These are phyloP conservation scores for Muraenolepis orangiensis DNA, from an alignment of 2,797 vertebrate species.

Conservation along the genomic window DNA sequence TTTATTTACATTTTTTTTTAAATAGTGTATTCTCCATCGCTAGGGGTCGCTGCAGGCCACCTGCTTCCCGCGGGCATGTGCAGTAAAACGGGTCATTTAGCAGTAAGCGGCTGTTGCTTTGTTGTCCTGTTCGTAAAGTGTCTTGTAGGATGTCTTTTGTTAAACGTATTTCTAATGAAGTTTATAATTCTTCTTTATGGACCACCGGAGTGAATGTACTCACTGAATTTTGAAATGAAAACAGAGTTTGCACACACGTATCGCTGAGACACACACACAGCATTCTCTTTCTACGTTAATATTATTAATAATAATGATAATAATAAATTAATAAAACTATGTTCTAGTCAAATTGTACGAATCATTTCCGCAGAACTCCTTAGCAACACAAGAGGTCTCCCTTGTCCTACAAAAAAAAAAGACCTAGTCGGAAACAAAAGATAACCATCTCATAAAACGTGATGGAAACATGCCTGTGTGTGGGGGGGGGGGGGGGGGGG, in stretches of 20 bases:
- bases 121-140: background rate
- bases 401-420: conserved; percentile 20
- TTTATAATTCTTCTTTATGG: conserved; percentile 10
- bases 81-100: too few relatives aligned
- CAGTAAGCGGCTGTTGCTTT: too few relatives aligned
- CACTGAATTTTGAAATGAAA: conserved; percentile 16
- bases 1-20: too few relatives aligned
- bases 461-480: background rate
- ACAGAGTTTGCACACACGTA: conserved; percentile 53
- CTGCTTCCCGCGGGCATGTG: too few relatives aligned
- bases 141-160: background rate
- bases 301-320: too few relatives aligned
- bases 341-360: background rate
- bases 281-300: conserved; percentile 3
- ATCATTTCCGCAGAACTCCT: conserved; percentile 15
- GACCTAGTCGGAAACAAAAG: background rate
- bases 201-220: conserved; percentile 41
- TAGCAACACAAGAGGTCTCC: conserved; percentile 55
- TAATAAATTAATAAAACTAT: too few relatives aligned
- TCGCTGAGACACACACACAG: conserved; percentile 13
- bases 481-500: background rate
- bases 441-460: background rate
- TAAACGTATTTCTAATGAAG: conserved; percentile 1
- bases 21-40: too few relatives aligned
- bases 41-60: too few relatives aligned